Evolutionary conservation across 1,140 invertebrate genomes (phyloP).

Genomic region (Laupala kohalensis): DNA sequence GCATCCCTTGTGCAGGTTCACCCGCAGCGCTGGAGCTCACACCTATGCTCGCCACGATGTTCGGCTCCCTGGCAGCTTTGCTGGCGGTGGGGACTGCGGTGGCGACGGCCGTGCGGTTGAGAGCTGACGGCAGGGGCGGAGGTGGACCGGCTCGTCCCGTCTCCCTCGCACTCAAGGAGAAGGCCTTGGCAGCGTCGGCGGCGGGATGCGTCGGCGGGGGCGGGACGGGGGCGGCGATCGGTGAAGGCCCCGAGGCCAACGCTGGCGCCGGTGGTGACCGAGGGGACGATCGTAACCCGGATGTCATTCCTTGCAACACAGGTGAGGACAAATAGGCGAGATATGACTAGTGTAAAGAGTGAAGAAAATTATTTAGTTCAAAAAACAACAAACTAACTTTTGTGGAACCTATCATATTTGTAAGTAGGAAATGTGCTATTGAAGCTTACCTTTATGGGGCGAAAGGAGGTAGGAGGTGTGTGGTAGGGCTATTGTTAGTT

Average conservation of each 20-base stretch:
- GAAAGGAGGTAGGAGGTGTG: too few species aligned
- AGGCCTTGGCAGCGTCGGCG: constrained; percentile 30
- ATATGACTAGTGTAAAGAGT: too few species aligned
- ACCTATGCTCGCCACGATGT: constrained; percentile 58
- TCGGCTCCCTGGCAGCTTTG: constrained; percentile 54
- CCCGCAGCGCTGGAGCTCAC: constrained; percentile 53
- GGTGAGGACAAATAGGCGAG: too few species aligned
- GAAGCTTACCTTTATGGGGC: too few species aligned
- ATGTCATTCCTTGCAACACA: constrained; percentile 75
- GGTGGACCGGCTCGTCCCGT: constrained; percentile 33
- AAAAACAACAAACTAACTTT: too few species aligned
- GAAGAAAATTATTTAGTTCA: too few species aligned
- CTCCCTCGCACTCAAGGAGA: constrained; percentile 50
- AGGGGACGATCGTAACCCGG: constrained; percentile 73
- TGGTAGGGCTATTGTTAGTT: too few species aligned
- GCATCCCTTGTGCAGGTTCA: constrained; percentile 36
- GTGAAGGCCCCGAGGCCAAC: too few species aligned
- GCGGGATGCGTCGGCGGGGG: too few species aligned
- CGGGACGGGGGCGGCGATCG: constrained; percentile 34
- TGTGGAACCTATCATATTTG: too few species aligned
- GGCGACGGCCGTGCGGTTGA: constrained; percentile 10
- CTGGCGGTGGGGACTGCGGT: constrained; percentile 52
- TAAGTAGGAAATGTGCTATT: too few species aligned
- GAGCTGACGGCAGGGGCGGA: constrained; percentile 26
- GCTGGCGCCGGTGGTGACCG: constrained; percentile 52